Conservation (phyloP, 2,797 vertebrate species). For the Erpetoichthys calabaricus region DNA sequence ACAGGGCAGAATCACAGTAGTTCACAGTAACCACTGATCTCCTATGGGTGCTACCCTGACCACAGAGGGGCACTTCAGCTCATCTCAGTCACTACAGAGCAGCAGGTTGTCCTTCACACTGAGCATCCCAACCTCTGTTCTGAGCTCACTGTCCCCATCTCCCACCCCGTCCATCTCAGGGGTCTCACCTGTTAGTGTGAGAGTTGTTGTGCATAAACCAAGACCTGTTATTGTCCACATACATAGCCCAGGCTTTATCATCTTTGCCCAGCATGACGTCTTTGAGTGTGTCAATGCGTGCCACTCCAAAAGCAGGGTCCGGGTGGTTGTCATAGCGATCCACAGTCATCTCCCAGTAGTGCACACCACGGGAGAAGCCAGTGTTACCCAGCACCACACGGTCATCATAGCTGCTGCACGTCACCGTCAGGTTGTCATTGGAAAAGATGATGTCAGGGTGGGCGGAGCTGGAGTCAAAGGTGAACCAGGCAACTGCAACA, state of each 20-base stretch:
- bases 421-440: constrained; percentile 94
- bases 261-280: constrained; percentile 96
- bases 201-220: constrained; percentile 99
- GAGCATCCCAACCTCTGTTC: too few relatives aligned
- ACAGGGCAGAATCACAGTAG: too few relatives aligned
- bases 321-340: constrained; percentile 97
- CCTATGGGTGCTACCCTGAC: too few relatives aligned
- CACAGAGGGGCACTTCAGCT: too few relatives aligned
- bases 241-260: constrained; percentile 97
- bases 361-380: constrained; percentile 84
- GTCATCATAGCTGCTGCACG: constrained; percentile 96
- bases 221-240: constrained; percentile 94
- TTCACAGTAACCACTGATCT: too few relatives aligned
- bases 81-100: too few relatives aligned
- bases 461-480: constrained; percentile 75
- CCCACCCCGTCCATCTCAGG: too few relatives aligned
- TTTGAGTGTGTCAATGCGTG: constrained; percentile 78
- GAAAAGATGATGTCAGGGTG: constrained; percentile 94
- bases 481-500: constrained; percentile 86
- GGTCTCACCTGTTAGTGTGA: constrained; percentile 82
- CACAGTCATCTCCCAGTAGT: constrained; percentile 91
- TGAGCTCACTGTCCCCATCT: too few relatives aligned
- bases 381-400: constrained; percentile 84
- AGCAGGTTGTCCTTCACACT: too few relatives aligned
- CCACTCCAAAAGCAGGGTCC: constrained; percentile 86